These are phyloP conservation scores for Carcinoscorpius rotundicauda DNA, from an alignment of 1,140 invertebrate genomes.

Conservation along the genomic window DNA sequence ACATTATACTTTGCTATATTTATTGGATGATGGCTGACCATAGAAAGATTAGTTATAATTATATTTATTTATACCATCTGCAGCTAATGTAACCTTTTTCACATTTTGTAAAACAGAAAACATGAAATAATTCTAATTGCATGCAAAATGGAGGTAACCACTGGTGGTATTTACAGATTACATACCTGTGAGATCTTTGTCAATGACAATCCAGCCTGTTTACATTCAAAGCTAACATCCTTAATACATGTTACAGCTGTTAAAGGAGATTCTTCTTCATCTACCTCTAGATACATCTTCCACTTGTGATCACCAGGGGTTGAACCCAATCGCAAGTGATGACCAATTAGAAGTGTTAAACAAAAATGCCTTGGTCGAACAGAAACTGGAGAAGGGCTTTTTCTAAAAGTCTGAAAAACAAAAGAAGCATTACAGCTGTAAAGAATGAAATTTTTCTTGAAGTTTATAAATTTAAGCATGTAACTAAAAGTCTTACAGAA, in stretches of 20 bases:
- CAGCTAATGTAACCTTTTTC: too few species aligned
- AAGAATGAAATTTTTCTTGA: too few species aligned
- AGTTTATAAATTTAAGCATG: too few species aligned
- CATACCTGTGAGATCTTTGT: conserved; percentile 17
- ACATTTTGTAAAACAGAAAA: too few species aligned
- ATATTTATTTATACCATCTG: too few species aligned
- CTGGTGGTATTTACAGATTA: neutral
- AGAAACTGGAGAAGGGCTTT: conserved; percentile 9
- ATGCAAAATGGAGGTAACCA: too few species aligned
- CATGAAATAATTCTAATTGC: too few species aligned
- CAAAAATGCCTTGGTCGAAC: conserved; percentile 9
- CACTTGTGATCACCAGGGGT: conserved; percentile 31
- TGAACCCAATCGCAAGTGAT: conserved; percentile 14
- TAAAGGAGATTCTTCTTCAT: conserved; percentile 29
- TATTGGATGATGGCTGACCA: too few species aligned
- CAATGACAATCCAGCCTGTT: conserved; percentile 16
- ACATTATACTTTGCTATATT: too few species aligned
- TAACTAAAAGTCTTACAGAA: too few species aligned
- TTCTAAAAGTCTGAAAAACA: conserved; percentile 9
- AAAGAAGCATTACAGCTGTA: neutral
- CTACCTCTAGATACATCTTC: conserved; percentile 36
- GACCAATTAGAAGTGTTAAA: conserved; percentile 14
- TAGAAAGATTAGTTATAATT: too few species aligned
- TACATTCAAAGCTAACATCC: conserved; percentile 30
- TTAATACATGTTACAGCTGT: conserved; percentile 26